These are phyloP conservation scores for Cairina moschata DNA, from an alignment of 2,113 vertebrate genomes.

Conservation along the genomic window DNA sequence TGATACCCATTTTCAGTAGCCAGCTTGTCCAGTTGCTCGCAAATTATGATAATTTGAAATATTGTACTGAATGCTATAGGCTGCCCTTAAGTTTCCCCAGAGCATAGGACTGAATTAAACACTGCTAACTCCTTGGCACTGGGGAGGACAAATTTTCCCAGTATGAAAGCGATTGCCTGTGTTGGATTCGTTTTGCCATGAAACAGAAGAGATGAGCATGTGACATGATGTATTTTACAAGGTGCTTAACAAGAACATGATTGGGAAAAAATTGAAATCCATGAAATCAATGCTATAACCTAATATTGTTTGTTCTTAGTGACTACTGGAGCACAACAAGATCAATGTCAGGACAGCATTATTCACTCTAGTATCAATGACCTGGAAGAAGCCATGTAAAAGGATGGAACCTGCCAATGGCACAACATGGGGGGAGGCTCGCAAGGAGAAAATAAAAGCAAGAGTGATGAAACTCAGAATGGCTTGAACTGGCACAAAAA, in stretches of 20 bases:
- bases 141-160: background rate
- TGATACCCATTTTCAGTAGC: constrained; percentile 6
- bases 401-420: background rate
- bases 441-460: background rate
- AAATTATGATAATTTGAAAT: constrained; percentile 39
- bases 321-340: constrained; percentile 61
- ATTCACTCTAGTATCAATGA: constrained; percentile 69
- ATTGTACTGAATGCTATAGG: background rate
- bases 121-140: background rate
- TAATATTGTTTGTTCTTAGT: constrained; percentile 66
- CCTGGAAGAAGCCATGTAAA: constrained; percentile 34
- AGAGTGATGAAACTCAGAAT: background rate
- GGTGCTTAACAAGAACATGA: constrained; percentile 67
- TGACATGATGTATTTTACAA: constrained; percentile 64
- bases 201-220: background rate
- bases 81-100: background rate
- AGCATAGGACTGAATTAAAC: background rate
- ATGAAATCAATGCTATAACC: constrained; percentile 75
- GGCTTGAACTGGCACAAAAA: background rate
- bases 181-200: background rate
- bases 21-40: background rate
- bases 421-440: background rate
- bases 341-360: constrained; percentile 72
- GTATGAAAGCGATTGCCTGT: background rate
- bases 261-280: constrained; percentile 66